Percentiles rank a stretch among this genome's conserved stretches.
Evolutionary conservation across 2,113 vertebrate species (phyloP).

Genomic region (Chaetodon auriga): DNA sequence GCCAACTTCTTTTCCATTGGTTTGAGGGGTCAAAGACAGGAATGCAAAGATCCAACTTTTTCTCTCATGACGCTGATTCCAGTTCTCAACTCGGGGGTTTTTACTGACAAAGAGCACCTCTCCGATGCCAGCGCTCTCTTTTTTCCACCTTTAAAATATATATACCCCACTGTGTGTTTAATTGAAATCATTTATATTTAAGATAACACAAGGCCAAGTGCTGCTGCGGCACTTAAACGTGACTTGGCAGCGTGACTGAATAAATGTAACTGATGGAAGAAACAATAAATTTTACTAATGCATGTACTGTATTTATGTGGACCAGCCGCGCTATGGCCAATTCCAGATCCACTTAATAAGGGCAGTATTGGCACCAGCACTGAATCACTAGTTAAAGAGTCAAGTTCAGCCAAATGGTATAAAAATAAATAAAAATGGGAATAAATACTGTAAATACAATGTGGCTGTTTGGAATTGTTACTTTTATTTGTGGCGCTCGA

Average conservation of each 20-base stretch:
- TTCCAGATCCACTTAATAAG: slow-evolving; percentile 7
- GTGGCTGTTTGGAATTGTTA: background rate
- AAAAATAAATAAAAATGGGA: background rate
- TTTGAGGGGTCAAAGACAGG: slow-evolving; percentile 15
- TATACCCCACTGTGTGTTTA: background rate
- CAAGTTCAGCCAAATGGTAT: background rate
- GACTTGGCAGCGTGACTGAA: slow-evolving; percentile 5
- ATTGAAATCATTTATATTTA: slow-evolving; percentile 18
- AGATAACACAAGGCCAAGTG: slow-evolving; percentile 12
- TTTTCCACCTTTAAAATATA: background rate
- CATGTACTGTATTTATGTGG: slow-evolving; percentile 28
- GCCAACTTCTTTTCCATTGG: slow-evolving; percentile 1
- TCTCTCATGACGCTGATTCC: background rate
- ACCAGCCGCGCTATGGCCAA: slow-evolving; percentile 15
- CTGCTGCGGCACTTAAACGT: slow-evolving; percentile 19
- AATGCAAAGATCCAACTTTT: background rate
- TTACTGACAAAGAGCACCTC: background rate
- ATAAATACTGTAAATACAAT: background rate
- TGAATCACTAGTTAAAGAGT: background rate
- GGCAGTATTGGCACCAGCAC: background rate
- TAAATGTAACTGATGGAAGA: slow-evolving; percentile 19
- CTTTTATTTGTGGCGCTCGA: background rate
- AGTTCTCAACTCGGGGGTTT: background rate
- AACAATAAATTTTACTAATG: slow-evolving; percentile 27
- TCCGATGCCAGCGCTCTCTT: background rate